Base-by-base conservation (phyloP, 2,797 vertebrate species). In the Balearica regulorum region DNA sequence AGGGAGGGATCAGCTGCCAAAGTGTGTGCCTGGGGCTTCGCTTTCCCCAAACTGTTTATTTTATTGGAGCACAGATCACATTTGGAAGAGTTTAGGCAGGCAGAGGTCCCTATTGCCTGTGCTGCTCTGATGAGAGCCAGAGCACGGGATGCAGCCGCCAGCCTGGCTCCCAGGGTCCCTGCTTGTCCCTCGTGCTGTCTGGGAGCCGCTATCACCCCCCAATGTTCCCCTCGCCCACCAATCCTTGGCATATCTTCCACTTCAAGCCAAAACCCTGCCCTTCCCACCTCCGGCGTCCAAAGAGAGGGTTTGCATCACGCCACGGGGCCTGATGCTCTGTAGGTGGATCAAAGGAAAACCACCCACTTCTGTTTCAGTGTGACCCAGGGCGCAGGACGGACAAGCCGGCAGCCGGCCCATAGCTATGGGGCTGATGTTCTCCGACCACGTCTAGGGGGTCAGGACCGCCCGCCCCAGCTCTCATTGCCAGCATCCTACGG, bases 11-110 rank as follows among this genome's bases (percentile, higher is more conserved):
- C 70, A 79, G 93, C 86, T 94, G 91, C 96, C 94, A 94, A 80
- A 95, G 70, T 53, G 86, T 93, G 88, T 64, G 96, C 91, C 88
- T 82, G 78, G 91, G 96, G 94, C 81, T 96, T 84, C 3, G 44
- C 93, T 93, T 84, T 86, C 95, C 95, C 94, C 82, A 76, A 82
- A 55, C 87, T 96, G 95, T 95, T 94, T 94, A 93, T 95, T 95
- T 95, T 94, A 35, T 44, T 79, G 80, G 93, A 93, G 83, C 85
- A 66, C 77, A 82, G 96, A 73, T 79, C 51, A 84, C 94, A 86
- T 96, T 95, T 93, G 95, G 96, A 94, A 97, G 93, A 70, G 87
- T 84, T 95, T 79, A 94, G 83, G 94, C 79, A 81, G 79, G 65
- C 95, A 83, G 94, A 83, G 76, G 80, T 88, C 85, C 85, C 69